phyloP scores from a whole-genome alignment of 2,888 invertebrate genomes.

The Onthophagus sagittarius region DNA sequence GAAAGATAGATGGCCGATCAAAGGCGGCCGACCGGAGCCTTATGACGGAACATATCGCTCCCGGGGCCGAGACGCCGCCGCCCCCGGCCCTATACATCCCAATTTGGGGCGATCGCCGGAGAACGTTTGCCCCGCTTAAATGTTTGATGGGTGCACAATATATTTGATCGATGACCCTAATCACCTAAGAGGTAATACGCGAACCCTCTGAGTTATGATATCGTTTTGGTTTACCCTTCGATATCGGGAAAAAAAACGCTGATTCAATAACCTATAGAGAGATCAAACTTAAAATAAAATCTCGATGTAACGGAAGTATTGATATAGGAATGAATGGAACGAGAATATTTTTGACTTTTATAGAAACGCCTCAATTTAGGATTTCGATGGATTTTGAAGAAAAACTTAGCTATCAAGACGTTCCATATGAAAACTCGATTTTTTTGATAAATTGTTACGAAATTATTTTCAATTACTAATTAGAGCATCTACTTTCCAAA shows the following conservation, averaged over 20 bases:
- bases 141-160: constrained; percentile 40
- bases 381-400: too few relatives aligned
- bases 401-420: too few relatives aligned
- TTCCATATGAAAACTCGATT: too few relatives aligned
- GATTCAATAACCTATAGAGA: constrained; percentile 46
- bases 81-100: constrained; percentile 18
- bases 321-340: too few relatives aligned
- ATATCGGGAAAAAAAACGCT: constrained; percentile 39
- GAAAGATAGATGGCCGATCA: constrained; percentile 28
- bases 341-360: too few relatives aligned
- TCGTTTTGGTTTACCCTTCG: constrained; percentile 39
- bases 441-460: too few relatives aligned
- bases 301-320: too few relatives aligned
- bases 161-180: constrained; percentile 48
- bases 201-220: constrained; percentile 48
- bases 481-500: too few relatives aligned
- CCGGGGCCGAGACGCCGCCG: constrained; percentile 25
- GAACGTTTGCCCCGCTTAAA: constrained; percentile 22
- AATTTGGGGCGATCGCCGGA: constrained; percentile 18
- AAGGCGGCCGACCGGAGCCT: constrained; percentile 19
- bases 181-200: constrained; percentile 50
- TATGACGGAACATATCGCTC: constrained; percentile 26
- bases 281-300: too few relatives aligned
- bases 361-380: too few relatives aligned
- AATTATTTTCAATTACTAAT: too few relatives aligned